Percentiles rank a stretch among this genome's conserved stretches.
These are phyloP conservation scores for Pelosia muscerda DNA, from an alignment of 2,888 invertebrate species.

Conservation along the genomic window DNA sequence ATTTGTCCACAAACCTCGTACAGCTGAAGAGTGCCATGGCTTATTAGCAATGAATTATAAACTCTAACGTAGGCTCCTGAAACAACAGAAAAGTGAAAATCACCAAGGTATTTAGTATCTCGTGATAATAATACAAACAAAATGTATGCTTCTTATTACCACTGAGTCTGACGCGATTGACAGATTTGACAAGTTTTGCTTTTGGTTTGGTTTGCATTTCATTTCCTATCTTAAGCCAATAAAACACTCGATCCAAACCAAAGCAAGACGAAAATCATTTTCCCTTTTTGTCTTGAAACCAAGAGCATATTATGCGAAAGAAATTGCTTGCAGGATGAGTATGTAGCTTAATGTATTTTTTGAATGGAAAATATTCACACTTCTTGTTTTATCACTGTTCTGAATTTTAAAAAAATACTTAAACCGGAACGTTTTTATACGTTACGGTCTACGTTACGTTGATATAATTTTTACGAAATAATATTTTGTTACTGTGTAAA, in stretches of 20 bases:
- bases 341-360: no score
- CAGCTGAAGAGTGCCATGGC: conserved; percentile 76
- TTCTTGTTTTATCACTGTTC: no score
- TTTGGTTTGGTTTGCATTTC: not conserved
- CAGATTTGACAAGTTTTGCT: conserved; percentile 1
- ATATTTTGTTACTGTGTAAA: not conserved
- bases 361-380: no score
- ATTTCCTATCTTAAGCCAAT: conserved; percentile 10
- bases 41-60: conserved; percentile 31
- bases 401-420: no score
- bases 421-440: not conserved
- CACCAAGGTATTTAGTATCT: conserved; percentile 16
- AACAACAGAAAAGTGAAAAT: conserved; percentile 44
- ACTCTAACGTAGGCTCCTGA: conserved; percentile 69
- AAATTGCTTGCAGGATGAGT: not conserved
- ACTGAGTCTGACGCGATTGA: conserved; percentile 65
- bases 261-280: no score
- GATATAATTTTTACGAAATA: not conserved
- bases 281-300: not conserved
- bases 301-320: not conserved
- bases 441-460: not conserved
- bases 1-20: conserved; percentile 75
- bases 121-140: conserved; percentile 41
- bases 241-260: no score
- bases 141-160: conserved; percentile 57